phyloP scores from a whole-genome alignment of 2,797 vertebrate genomes.

The Labeo calbasu region DNA sequence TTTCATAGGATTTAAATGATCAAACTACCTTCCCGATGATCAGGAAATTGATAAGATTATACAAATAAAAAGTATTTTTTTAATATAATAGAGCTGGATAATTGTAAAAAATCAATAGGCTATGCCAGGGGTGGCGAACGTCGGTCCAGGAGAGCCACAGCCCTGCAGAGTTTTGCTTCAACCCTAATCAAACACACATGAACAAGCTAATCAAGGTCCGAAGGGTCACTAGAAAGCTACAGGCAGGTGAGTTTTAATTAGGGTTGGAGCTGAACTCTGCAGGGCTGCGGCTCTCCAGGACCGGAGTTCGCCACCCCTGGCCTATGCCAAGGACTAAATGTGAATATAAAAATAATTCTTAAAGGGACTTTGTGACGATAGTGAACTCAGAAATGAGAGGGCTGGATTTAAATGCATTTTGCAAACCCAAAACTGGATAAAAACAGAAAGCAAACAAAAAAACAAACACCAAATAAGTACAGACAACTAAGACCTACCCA shows the following conservation, averaged over 20 bases:
- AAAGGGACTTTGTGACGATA: neutral
- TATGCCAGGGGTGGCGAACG: neutral
- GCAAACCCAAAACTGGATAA: neutral
- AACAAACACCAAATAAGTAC: neutral
- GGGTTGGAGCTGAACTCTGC: no score
- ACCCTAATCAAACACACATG: no score
- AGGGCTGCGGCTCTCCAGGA: no score
- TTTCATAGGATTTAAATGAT: slow-evolving; percentile 15
- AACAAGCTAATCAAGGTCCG: no score
- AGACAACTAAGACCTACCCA: neutral
- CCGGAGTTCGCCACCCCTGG: no score
- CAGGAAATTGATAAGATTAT: neutral
- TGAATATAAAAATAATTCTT: neutral
- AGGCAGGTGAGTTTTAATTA: no score
- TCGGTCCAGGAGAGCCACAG: no score
- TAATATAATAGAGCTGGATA: neutral
- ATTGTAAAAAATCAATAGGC: neutral
- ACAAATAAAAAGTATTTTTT: neutral
- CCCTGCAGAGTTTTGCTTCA: no score
- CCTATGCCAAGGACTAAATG: neutral
- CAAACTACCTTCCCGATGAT: neutral
- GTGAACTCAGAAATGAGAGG: neutral
- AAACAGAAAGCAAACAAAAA: neutral
- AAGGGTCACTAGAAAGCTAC: no score
- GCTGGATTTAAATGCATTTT: neutral